Evolutionary conservation across 2,888 invertebrate species (phyloP), one percentile per base, ranked within the genome.

Genomic region (Acrobasis repandana): DNA sequence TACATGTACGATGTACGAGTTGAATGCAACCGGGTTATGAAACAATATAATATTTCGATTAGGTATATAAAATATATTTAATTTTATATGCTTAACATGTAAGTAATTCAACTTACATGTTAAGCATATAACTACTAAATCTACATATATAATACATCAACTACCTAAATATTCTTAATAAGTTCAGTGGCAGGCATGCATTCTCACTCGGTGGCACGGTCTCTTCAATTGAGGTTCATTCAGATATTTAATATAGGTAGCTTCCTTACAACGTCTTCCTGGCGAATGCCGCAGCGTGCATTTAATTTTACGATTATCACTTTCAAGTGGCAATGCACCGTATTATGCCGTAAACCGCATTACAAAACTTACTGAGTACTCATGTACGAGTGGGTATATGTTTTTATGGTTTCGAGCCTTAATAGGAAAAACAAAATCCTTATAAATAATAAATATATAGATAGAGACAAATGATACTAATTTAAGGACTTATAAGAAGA

Each of bases 271-370:
- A 77, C 73, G 67, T 70, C 69, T 71, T 75, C 72, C 73, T 67
- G 63, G 67, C 63, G 67, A 61, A 63, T 65, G 62, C 63, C 65
- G 60, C 60, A 58, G 64, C 57, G 61, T 73, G 69, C 75, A 71
- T 78, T 73, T 64, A 68, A 67, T 68, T 74, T 76, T 72, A 75
- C 67, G 67, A 67, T 73, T 67, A 72, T 73, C 63, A 57, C 60
- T 65, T 63, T 64, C 62, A 65, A 69, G 67, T 64, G 64, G 63
- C 54, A 36, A 38, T 50, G 51, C 56, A 60, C 60, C 11, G 10
- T 38, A 38, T 54, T 11, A 20, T 20, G 54, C 54, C 38, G n/a
- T 49, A 49, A 43, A 52, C 18, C 28, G 52, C n/a, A 38, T 62
- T 49, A 56, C 51, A 18, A 33, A 43, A 33, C n/a, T 34, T 16